phyloP scores from a whole-genome alignment of 2,888 invertebrate genomes.

The Euclidia mi region DNA sequence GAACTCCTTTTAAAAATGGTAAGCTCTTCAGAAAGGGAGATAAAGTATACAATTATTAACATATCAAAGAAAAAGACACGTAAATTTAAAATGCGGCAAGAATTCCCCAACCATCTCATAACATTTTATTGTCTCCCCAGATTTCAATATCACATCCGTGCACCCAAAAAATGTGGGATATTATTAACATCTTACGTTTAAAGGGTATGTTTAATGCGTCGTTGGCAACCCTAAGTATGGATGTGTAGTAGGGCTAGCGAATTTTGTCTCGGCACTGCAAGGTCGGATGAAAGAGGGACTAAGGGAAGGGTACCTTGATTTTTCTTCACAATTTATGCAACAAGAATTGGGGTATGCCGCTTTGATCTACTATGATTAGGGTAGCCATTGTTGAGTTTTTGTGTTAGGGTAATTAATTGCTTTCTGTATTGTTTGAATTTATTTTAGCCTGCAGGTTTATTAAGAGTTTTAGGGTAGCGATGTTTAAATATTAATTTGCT shows the following conservation, averaged over 20 bases:
- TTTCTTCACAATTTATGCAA: slow-evolving; percentile 50
- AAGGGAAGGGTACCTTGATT: slow-evolving; percentile 30
- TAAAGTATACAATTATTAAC: too few relatives aligned
- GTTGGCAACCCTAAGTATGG: slow-evolving; percentile 40
- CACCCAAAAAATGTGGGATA: not conserved
- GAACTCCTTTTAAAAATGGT: too few relatives aligned
- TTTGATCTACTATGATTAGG: slow-evolving; percentile 31
- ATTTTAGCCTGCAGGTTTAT: slow-evolving; percentile 1
- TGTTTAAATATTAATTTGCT: too few relatives aligned
- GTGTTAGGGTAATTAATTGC: slow-evolving; percentile 19
- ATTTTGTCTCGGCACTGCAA: slow-evolving; percentile 58
- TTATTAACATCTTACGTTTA: slow-evolving; percentile 11
- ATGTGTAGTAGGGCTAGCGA: slow-evolving; percentile 49
- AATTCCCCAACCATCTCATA: not conserved
- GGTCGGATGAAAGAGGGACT: slow-evolving; percentile 47
- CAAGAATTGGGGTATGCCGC: slow-evolving; percentile 39
- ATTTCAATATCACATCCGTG: not conserved
- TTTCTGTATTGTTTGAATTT: slow-evolving; percentile 9
- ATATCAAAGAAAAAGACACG: too few relatives aligned
- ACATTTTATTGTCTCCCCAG: slow-evolving; percentile 2
- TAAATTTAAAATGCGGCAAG: not conserved
- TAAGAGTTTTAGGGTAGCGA: too few relatives aligned
- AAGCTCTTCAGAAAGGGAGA: too few relatives aligned
- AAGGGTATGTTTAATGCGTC: not conserved
- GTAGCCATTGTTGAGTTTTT: slow-evolving; percentile 29